These are phyloP conservation scores for Epizoanthus ramosus DNA, from an alignment of 92 coral and sea anemone genomes.

Conservation along the genomic window DNA sequence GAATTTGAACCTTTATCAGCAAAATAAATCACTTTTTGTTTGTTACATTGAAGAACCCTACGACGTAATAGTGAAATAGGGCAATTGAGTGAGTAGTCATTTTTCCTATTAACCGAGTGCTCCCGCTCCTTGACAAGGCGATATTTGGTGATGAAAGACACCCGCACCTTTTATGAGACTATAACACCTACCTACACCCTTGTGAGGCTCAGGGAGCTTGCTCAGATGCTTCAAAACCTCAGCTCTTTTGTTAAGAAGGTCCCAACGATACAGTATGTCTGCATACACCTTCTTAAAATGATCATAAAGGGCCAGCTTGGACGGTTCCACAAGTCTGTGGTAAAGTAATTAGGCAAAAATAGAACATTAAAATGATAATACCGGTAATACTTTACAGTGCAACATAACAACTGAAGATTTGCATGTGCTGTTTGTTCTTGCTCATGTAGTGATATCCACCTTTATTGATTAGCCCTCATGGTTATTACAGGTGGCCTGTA, in stretches of 20 bases:
- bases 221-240: constrained; percentile 87
- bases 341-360: not conserved
- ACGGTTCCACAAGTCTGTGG: constrained; percentile 68
- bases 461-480: too few species aligned
- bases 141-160: not conserved
- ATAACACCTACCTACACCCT: constrained; percentile 64
- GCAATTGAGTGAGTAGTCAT: too few species aligned
- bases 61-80: too few species aligned
- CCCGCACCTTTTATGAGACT: constrained; percentile 55
- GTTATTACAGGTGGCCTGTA: too few species aligned
- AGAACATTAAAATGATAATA: not conserved
- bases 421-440: too few species aligned
- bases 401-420: not conserved
- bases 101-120: too few species aligned
- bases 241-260: constrained; percentile 82
- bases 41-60: too few species aligned
- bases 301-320: constrained; percentile 75
- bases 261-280: constrained; percentile 92
- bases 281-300: constrained; percentile 91
- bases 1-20: too few species aligned
- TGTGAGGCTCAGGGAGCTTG: constrained; percentile 70
- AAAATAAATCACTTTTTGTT: too few species aligned
- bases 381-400: not conserved
- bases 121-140: not conserved
- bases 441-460: too few species aligned